phyloP scores from a whole-genome alignment of 2,888 invertebrate species.

The Tinea semifulvella region DNA sequence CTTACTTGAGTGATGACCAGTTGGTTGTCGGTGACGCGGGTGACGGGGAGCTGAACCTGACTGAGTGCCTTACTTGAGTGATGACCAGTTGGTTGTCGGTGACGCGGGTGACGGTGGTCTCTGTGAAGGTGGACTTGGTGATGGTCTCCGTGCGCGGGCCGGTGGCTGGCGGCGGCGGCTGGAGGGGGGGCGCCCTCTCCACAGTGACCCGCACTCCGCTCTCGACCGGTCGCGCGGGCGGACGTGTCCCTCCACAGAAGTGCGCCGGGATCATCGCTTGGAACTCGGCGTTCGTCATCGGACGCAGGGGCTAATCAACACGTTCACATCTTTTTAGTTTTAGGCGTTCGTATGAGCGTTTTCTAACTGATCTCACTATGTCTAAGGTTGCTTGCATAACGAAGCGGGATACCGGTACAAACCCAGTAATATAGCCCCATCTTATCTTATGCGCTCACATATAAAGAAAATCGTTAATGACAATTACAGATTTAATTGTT shows the following conservation, averaged over 20 bases:
- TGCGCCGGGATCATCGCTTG: constrained; percentile 94
- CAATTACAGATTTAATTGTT: no score
- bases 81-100: constrained; percentile 92
- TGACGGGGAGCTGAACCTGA: no score
- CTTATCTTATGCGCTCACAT: no score
- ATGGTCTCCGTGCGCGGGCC: constrained; percentile 93
- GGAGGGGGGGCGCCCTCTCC: constrained; percentile 75
- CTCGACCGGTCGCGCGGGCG: constrained; percentile 43
- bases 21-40: no score
- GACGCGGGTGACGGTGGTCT: constrained; percentile 92
- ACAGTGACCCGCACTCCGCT: constrained; percentile 84
- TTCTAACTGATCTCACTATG: no score
- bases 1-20: no score
- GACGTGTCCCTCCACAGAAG: constrained; percentile 72
- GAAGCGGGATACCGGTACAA: no score
- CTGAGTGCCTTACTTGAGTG: constrained; percentile 78
- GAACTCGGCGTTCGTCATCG: constrained; percentile 93
- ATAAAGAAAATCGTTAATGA: no score
- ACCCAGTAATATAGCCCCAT: no score
- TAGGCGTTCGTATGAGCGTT: no score
- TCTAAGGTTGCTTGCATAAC: no score
- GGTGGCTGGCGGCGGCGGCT: constrained; percentile 83
- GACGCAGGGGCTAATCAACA: constrained; percentile 75
- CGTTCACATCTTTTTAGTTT: constrained; percentile 54
- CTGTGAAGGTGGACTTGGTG: constrained; percentile 95